These are phyloP conservation scores for Flexamia atlantica DNA, from an alignment of 2,888 invertebrate species.

Conservation along the genomic window DNA sequence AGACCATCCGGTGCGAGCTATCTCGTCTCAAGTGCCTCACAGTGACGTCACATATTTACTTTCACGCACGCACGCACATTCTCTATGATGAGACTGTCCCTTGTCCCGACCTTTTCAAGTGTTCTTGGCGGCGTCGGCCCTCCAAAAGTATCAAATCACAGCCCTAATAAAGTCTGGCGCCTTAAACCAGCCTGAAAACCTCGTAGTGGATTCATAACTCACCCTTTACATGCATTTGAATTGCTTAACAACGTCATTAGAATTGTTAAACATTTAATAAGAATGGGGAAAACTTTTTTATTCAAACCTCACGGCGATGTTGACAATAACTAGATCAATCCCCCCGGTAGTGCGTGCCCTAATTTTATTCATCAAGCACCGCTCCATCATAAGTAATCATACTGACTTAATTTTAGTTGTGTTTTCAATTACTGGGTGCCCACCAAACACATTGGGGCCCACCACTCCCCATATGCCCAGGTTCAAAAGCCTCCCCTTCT, in stretches of 20 bases:
- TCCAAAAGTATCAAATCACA: neutral
- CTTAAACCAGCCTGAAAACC: neutral
- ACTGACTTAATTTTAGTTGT: neutral
- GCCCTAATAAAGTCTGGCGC: conserved; percentile 7
- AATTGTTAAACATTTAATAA: too few species aligned
- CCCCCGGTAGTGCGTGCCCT: neutral
- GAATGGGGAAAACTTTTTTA: too few species aligned
- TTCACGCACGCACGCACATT: neutral
- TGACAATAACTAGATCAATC: neutral
- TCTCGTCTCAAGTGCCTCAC: neutral
- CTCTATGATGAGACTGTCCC: neutral
- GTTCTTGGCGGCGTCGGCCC: neutral
- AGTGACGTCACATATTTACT: conserved; percentile 1
- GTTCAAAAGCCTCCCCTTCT: neutral
- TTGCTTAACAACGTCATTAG: too few species aligned
- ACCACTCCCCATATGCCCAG: neutral
- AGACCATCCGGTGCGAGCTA: too few species aligned
- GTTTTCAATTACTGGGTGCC: conserved; percentile 24
- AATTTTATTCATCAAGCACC: neutral
- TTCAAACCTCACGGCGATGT: neutral
- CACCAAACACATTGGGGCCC: conserved; percentile 1
- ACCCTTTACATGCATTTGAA: too few species aligned
- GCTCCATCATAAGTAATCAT: neutral
- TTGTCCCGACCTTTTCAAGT: conserved; percentile 7
- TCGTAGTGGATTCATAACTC: too few species aligned